Base-by-base conservation (phyloP, 2,113 vertebrate species). In the Glareola pratincola region DNA sequence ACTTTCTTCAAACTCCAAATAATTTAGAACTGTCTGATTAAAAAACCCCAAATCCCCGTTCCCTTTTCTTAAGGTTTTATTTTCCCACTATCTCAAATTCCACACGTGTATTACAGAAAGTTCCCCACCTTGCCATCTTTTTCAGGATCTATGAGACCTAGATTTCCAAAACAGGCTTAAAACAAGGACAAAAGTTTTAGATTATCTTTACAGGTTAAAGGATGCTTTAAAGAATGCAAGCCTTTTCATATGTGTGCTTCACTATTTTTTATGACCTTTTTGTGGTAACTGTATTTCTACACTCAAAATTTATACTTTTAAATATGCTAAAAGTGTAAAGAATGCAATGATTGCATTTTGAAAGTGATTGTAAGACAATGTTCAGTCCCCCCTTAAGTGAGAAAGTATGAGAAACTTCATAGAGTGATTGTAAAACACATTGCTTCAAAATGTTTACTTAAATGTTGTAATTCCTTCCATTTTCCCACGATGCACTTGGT, bases 401-500 rank as follows among this genome's bases (percentile, higher is more conserved):
- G 34, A 92, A 88, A 79, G 54, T 29, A 54, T 9, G 6, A 66
- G 27, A 77, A 78, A 15, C 5, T 68, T 57, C 8, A 81, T 16
- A 64, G 57, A 85, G 47, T 39, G 72, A 66, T 20, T 79, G 26
- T 62, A 68, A 94, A 79, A 84, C 10, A 50, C 14, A 37, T 27
- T 36, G 62, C 30, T 82, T 39, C 14, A 57, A 79, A 71, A 84
- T 68, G 95, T 93, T 98, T 99, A 99, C 99, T 98, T 99, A 97
- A 98, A 99, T 9, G 98, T 99, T 30, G 98, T 98, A 41, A 96
- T 96, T 92, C 98, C 98, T 27, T 99, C 98, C 98, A 99, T 98
- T 92, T 74, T 98, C 6, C 88, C 98, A 73, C 8, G 62, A 53
- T 96, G 56, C 14, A 27, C 36, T 60, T 26, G 97, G 72, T 93